Base-by-base conservation (phyloP, 2,113 vertebrate genomes). In the Ceyx melanurus region DNA sequence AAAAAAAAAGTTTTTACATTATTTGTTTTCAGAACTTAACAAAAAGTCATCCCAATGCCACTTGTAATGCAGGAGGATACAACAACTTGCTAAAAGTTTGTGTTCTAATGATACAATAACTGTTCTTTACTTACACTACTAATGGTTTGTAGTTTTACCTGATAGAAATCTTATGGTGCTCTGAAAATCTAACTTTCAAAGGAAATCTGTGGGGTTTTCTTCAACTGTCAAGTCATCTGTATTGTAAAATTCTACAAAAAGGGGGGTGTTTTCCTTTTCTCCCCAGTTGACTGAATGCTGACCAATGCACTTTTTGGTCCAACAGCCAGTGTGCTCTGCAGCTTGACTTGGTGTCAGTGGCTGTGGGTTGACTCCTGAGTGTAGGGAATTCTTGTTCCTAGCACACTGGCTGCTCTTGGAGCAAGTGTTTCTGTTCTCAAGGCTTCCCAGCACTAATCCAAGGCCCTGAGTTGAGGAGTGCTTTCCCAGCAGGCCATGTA, bases 231-330 rank as follows among this genome's bases (percentile, higher is more conserved):
- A 29, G 37, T 80, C 48, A 83, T 54, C 70, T 94, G 60, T n/a
- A 37, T 91, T 90, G 60, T 84, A 84, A 83, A 85, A 71, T 46
- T 35, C 18, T 68, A 48, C 61, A 35, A 11, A 89, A 83, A 84
- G 28, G 5, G 10, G 91, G 18, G 7, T 31, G 93, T 89, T 85
- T 25, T 84, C 37, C 64, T 43, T 82, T 86, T 74, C 81, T 31
- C 40, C 45, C 17, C 22, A 43, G 33, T 87, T 90, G 62, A 40
- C 19, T 85, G 87, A 62, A 92, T 90, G 72, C 91, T 92, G 82
- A 91, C 61, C 62, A 94, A 93, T 91, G 94, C 95, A 94, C 87
- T 87, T 95, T 95, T 79, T 42, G 88, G 64, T 92, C 87, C 75
- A 77, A 46, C 76, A 94, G 76, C 62, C 71, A 70, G 64, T 89